Base-by-base conservation (phyloP, 2,113 vertebrate genomes). In the Paratilapia polleni region DNA sequence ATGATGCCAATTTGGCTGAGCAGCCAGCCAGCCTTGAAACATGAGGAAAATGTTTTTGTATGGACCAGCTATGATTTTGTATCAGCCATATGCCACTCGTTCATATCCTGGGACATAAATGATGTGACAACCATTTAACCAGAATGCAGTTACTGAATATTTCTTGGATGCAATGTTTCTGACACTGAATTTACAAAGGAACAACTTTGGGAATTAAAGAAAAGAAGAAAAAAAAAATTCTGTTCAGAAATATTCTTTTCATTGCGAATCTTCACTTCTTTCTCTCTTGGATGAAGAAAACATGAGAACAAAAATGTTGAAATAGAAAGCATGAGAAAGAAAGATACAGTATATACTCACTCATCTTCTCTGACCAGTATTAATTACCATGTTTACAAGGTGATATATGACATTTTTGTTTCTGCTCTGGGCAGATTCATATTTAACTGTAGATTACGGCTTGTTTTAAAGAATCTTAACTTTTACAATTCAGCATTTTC, bases 1-100 rank as follows among this genome's bases (percentile, higher is more conserved):
- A 61, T 58, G 13, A 80, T 84, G 80, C 14, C 68, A 28, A 89
- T 90, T 78, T 24, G 47, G 19, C 60, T 7, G 12, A 70, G 54
- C 41, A 52, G 10, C 19, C 20, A 6, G 24, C 28, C 54, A 80
- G 17, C 1, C n/a, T 43, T 59, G 57, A 80, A 87, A 84, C 81
- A 57, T 68, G 58, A 62, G 36, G 47, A 60, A 76, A 62, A 43
- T 10, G 2, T 57, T 81, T 77, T 20, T 76, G 34, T 20, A 38
- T n/a, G 3, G 17, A 17, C 12, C 14, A 8, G 7, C 36, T 31
- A 15, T 2, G 1, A n/a, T 54, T 60, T 31, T n/a, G 13, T n/a
- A 52, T 28, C 20, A 49, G 28, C 43, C 3, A 2, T 20, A 1
- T 43, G 54, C 3, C 10, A 57, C 7, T 52, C 26, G 12, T 73